Evolutionary conservation across 2,888 invertebrate species (phyloP).

Genomic region (Drosophila mimetica): DNA sequence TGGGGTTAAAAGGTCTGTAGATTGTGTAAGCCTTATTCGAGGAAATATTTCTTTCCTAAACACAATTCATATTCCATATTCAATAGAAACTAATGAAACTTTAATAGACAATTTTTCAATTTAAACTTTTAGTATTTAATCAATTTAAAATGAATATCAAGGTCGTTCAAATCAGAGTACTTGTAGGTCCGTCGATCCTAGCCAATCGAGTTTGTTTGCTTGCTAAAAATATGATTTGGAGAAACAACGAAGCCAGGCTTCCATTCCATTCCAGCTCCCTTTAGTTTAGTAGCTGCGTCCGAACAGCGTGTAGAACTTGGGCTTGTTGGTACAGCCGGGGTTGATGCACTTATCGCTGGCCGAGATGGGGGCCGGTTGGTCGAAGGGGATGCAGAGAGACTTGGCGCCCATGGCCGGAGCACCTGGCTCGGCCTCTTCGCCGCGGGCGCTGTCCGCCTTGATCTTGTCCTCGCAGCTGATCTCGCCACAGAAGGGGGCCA

Average conservation of each 20-base stretch:
- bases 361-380: constrained; percentile 89
- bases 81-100: not conserved
- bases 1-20: not conserved
- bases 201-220: constrained; percentile 5
- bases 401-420: constrained; percentile 99
- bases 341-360: constrained; percentile 92
- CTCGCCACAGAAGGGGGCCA: constrained; percentile 97
- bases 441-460: constrained; percentile 95
- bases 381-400: constrained; percentile 98
- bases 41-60: too few species aligned
- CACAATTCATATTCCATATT: too few species aligned
- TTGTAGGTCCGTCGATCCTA: constrained; percentile 1
- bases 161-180: constrained; percentile 39
- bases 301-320: constrained; percentile 95
- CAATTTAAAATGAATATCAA: constrained; percentile 21
- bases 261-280: not conserved
- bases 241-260: constrained; percentile 21
- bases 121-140: constrained; percentile 39
- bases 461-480: constrained; percentile 96
- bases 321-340: constrained; percentile 91
- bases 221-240: not conserved
- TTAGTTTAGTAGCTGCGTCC: constrained; percentile 95
- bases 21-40: constrained; percentile 7
- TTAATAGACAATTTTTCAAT: constrained; percentile 8
- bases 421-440: constrained; percentile 89